phyloP scores from a whole-genome alignment of 2,888 invertebrate species.

The Papilio gigon region DNA sequence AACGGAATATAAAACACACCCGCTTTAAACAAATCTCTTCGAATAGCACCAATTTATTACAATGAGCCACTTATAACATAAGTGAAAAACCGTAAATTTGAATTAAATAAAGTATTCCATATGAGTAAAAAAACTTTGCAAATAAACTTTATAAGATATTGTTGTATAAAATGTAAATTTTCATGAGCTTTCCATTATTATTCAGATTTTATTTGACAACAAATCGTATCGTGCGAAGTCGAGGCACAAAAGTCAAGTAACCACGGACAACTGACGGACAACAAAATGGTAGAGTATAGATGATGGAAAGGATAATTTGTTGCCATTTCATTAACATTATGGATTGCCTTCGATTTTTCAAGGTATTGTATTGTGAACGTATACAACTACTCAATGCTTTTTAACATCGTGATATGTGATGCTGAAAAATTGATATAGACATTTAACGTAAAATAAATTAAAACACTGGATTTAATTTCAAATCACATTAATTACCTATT shows the following conservation, averaged over 20 bases:
- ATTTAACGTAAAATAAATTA: too few species aligned
- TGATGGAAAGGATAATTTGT: too few species aligned
- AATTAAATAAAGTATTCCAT: background rate
- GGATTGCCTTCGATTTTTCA: too few species aligned
- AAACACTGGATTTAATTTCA: too few species aligned
- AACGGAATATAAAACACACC: constrained; percentile 46
- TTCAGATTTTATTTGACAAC: constrained; percentile 38
- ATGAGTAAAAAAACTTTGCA: background rate
- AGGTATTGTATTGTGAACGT: too few species aligned
- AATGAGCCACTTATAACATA: constrained; percentile 38
- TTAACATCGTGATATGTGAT: too few species aligned
- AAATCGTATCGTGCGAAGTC: constrained; percentile 22
- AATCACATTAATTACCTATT: too few species aligned
- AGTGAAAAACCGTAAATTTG: background rate
- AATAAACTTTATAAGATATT: constrained; percentile 16
- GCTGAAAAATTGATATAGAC: too few species aligned
- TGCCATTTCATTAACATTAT: too few species aligned
- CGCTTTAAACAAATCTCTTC: constrained; percentile 51
- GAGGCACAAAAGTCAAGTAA: constrained; percentile 4
- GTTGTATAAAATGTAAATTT: constrained; percentile 6
- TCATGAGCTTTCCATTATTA: constrained; percentile 5
- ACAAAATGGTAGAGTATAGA: constrained; percentile 11
- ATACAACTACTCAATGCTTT: too few species aligned
- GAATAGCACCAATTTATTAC: constrained; percentile 49
- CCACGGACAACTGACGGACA: constrained; percentile 13